These are phyloP conservation scores for Onthophagus taurus DNA, from an alignment of 1,140 invertebrate species.

Conservation along the genomic window DNA sequence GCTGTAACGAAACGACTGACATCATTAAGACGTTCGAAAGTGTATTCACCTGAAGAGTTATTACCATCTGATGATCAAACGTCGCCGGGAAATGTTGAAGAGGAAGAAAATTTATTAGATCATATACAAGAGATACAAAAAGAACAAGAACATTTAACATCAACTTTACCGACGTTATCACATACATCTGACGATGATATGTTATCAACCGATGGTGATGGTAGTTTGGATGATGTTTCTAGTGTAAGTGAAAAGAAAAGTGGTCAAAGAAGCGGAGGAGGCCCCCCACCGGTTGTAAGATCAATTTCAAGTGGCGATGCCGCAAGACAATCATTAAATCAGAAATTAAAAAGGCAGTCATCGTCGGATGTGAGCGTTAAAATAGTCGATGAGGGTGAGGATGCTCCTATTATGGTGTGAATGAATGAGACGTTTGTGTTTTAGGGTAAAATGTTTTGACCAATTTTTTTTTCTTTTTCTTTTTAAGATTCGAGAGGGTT, in stretches of 20 bases:
- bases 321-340: conserved; percentile 16
- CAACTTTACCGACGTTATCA: conserved; percentile 64
- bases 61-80: conserved; percentile 38
- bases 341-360: conserved; percentile 32
- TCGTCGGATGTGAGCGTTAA: conserved; percentile 32
- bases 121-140: conserved; percentile 68
- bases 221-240: conserved; percentile 53
- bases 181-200: conserved; percentile 76
- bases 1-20: conserved; percentile 65
- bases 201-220: conserved; percentile 58
- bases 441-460: too few relatives aligned
- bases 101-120: conserved; percentile 58
- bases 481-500: too few relatives aligned
- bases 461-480: too few relatives aligned
- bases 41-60: conserved; percentile 54
- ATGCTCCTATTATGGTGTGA: conserved; percentile 37
- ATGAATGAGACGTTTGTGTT: conserved; percentile 9
- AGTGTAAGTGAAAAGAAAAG: conserved; percentile 24
- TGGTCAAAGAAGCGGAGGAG: conserved; percentile 13
- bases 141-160: conserved; percentile 73
- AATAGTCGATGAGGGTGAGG: conserved; percentile 33
- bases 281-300: conserved; percentile 31
- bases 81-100: conserved; percentile 39
- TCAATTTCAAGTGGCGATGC: conserved; percentile 31
- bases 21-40: conserved; percentile 63